Conservation (phyloP, 2,888 invertebrate genomes). For the Ischnura elegans region DNA sequence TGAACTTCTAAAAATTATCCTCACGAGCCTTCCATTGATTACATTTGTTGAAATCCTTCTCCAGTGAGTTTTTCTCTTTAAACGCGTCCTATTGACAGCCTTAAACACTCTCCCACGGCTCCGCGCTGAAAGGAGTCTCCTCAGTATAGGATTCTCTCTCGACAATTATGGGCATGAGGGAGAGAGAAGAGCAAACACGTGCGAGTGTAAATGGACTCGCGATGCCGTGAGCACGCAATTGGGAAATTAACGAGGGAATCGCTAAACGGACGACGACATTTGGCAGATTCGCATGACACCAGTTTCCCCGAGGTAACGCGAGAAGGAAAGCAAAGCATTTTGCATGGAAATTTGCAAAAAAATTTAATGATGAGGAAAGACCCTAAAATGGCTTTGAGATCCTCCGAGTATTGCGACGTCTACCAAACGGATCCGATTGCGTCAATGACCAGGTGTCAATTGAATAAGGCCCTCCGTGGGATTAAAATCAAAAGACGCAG, state of each 20-base stretch:
- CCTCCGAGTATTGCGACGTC: background rate
- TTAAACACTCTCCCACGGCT: background rate
- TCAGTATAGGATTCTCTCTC: no score
- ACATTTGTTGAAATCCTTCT: no score
- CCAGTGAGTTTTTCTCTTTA: no score
- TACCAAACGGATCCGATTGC: no score
- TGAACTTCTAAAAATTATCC: no score
- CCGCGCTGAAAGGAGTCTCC: no score
- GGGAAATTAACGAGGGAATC: background rate
- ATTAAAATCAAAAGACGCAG: no score
- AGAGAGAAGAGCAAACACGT: background rate
- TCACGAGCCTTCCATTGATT: no score
- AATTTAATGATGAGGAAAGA: no score
- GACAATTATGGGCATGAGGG: background rate
- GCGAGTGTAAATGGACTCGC: background rate
- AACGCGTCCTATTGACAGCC: no score
- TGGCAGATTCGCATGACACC: background rate
- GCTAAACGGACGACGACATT: background rate
- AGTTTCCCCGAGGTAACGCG: background rate
- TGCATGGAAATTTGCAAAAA: background rate
- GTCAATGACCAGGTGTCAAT: no score
- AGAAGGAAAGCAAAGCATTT: background rate
- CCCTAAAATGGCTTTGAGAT: background rate
- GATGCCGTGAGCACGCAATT: background rate
- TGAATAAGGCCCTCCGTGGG: no score